Base-by-base conservation (phyloP, 2,888 invertebrate genomes). In the Lordiphosa fenestrarum region DNA sequence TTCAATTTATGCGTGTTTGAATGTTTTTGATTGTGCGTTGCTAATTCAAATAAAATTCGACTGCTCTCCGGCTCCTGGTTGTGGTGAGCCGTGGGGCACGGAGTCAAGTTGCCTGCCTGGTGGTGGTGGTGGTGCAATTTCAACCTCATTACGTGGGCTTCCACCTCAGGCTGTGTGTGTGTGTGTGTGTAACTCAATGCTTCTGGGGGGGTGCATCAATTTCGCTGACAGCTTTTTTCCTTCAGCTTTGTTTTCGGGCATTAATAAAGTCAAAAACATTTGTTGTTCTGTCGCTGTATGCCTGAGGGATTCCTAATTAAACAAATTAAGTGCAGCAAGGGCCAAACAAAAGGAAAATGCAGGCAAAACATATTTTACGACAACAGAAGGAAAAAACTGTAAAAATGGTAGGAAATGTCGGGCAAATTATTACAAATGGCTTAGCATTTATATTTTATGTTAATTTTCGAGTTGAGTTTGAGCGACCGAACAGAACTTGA, bases 1-100 rank as follows among this genome's bases (percentile, higher is more conserved):
- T 82, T 86, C 85, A 86, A 86, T 86, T 86, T 85, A 85, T 84
- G 75, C 77, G 73, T 82, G 84, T 85, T 87, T 86, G 76, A 86
- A 86, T 86, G 86, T 83, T 86, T 86, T 77, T 86, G 86, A 86
- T 85, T 86, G 85, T 62, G 74, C 82, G 64, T 70, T 72, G 85
- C 81, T 83, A 83, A 81, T 81, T 85, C 81, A 84, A 77, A 77
- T 81, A 81, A 69, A 77, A 84, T 60, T 59, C 66, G 57, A 53
- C 66, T 66, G 44, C 58, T 67, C 58, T 67, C 48, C 66, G 64
- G 65, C 53, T 30, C 25, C 35, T 30, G 42, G 30, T 35, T 49
- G 65, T 50, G 56, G 62, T 38, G 53, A 54, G 39, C 21, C 36
- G 15, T 15, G 15, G 3, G 40, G 25, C 53, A 25, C 9, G 55